Conservation (phyloP, 2,113 vertebrate species). For the Lophotis ruficrista region DNA sequence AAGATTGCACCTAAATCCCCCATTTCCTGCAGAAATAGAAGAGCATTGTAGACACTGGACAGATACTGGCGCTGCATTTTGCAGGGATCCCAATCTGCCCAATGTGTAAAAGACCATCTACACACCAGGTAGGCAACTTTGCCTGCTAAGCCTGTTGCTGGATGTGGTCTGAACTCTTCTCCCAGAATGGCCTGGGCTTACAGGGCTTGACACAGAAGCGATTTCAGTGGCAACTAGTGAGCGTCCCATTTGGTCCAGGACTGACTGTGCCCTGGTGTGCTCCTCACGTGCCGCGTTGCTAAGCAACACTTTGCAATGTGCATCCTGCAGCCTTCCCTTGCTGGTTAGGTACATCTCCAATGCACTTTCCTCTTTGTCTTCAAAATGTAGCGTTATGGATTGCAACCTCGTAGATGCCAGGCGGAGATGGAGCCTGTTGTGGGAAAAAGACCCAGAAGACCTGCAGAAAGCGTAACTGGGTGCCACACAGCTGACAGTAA, state of each 20-base stretch:
- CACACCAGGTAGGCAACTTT: background rate
- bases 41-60: background rate
- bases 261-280: background rate
- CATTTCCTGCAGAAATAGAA: background rate
- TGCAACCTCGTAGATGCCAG: background rate
- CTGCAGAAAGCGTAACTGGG: background rate
- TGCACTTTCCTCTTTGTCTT: conserved; percentile 9
- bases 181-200: background rate
- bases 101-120: background rate
- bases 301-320: background rate
- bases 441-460: background rate
- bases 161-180: background rate
- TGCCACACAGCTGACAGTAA: background rate
- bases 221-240: background rate
- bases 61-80: background rate
- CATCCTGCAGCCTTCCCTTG: background rate
- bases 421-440: background rate
- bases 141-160: background rate
- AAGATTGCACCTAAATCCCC: background rate
- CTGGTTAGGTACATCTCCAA: conserved; percentile 1
- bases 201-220: background rate
- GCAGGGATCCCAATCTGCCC: background rate
- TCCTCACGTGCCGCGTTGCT: background rate
- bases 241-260: background rate
- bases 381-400: background rate